phyloP scores from a whole-genome alignment of 2,797 vertebrate genomes.

The Morelia viridis region DNA sequence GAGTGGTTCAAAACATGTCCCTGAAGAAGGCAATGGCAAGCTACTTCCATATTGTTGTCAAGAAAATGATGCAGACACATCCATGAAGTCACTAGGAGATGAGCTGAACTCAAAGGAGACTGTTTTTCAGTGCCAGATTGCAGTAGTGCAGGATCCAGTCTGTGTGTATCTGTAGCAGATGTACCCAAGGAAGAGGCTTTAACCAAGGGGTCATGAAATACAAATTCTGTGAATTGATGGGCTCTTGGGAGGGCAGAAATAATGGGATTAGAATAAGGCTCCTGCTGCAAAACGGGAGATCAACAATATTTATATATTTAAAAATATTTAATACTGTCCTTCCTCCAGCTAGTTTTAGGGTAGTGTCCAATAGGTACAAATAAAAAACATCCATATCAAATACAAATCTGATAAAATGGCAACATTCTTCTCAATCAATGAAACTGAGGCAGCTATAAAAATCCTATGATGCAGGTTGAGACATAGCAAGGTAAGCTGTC shows the following conservation, averaged over 20 bases:
- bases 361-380: background rate
- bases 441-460: background rate
- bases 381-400: background rate
- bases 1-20: background rate
- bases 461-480: background rate
- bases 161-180: background rate
- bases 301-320: background rate
- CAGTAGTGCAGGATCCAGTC: background rate
- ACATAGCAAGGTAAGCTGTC: background rate
- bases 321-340: background rate
- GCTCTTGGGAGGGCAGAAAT: background rate
- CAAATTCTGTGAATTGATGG: background rate
- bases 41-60: background rate
- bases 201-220: background rate
- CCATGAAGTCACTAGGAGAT: background rate
- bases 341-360: background rate
- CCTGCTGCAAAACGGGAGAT: background rate
- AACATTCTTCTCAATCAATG: background rate
- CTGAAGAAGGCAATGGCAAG: background rate
- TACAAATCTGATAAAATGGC: background rate
- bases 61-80: background rate
- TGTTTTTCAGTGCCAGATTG: background rate
- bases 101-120: background rate
- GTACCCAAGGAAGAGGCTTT: background rate
- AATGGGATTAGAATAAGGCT: too few species aligned